Evolutionary conservation across 1,140 invertebrate species (phyloP).

Genomic region (Bombus waltoni): DNA sequence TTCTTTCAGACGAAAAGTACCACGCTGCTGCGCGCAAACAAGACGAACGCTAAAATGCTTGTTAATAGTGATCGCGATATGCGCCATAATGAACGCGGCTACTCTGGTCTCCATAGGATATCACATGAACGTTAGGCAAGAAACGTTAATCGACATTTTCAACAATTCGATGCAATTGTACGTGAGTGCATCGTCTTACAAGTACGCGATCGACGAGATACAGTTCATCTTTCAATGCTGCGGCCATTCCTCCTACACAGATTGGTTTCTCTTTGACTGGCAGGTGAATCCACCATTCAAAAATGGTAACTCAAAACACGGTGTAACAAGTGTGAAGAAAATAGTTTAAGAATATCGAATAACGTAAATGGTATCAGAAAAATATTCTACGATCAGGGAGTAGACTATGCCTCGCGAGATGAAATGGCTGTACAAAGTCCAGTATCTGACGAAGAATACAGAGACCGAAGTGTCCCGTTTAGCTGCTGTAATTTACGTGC

Average conservation of each 20-base stretch:
- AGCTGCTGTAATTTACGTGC: constrained; percentile 74
- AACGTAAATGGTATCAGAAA: not conserved
- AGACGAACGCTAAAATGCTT: constrained; percentile 63
- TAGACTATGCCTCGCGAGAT: constrained; percentile 64
- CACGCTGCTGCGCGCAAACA: constrained; percentile 57
- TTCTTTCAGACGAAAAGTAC: constrained; percentile 63
- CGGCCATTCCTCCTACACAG: constrained; percentile 70
- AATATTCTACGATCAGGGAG: constrained; percentile 44
- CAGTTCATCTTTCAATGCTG: constrained; percentile 78
- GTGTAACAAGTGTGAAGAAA: constrained; percentile 26
- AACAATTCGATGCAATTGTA: constrained; percentile 76
- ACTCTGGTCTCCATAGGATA: constrained; percentile 72
- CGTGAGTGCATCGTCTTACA: constrained; percentile 63
- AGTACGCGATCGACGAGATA: constrained; percentile 73
- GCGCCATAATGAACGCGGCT: constrained; percentile 69
- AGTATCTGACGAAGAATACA: constrained; percentile 66
- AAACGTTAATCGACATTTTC: constrained; percentile 69
- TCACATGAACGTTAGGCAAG: constrained; percentile 67
- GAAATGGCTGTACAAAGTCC: constrained; percentile 52
- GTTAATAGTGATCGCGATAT: constrained; percentile 64
- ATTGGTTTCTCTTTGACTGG: constrained; percentile 77
- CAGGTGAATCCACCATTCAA: constrained; percentile 67
- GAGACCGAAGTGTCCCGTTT: constrained; percentile 71
- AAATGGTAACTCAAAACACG: constrained; percentile 33
- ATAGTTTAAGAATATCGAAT: too few species aligned